Conservation (phyloP, 2,797 vertebrate genomes). For the Thunnus albacares region DNA sequence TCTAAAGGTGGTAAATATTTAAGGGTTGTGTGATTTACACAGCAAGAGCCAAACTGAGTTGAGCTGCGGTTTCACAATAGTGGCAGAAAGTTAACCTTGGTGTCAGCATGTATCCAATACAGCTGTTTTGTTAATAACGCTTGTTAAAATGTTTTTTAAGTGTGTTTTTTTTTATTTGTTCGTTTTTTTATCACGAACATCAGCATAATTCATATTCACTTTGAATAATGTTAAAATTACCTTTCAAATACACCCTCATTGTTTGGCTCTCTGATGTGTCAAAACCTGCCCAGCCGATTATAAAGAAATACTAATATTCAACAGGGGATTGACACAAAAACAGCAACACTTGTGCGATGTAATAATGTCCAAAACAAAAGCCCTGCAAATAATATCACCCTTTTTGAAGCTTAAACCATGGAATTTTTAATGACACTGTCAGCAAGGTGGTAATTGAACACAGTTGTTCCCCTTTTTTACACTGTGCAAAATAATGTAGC, state of each 20-base stretch:
- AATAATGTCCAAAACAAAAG: not conserved
- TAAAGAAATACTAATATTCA: conserved; percentile 16
- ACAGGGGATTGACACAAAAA: not conserved
- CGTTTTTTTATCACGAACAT: not conserved
- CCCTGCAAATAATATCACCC: not conserved
- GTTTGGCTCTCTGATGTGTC: not conserved
- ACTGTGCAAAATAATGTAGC: not conserved
- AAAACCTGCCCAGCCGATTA: not conserved
- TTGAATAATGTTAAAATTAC: conserved; percentile 4
- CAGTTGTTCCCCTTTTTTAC: not conserved
- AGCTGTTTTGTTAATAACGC: not conserved
- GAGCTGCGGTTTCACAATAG: conserved; percentile 44
- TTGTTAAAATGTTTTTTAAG: conserved; percentile 6
- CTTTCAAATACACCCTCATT: conserved; percentile 1
- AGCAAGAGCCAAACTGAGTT: conserved; percentile 41
- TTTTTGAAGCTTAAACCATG: conserved; percentile 3
- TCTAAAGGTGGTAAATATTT: conserved; percentile 79
- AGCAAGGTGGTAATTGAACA: conserved; percentile 18
- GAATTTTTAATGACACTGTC: not conserved
- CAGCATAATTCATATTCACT: conserved; percentile 1
- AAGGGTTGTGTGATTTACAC: conserved; percentile 71
- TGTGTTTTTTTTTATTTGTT: not conserved
- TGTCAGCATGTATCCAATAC: conserved; percentile 26
- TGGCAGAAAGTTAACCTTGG: conserved; percentile 42
- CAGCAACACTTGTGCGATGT: not conserved